phyloP scores from a whole-genome alignment of 2,888 invertebrate genomes.

The Troides helena region DNA sequence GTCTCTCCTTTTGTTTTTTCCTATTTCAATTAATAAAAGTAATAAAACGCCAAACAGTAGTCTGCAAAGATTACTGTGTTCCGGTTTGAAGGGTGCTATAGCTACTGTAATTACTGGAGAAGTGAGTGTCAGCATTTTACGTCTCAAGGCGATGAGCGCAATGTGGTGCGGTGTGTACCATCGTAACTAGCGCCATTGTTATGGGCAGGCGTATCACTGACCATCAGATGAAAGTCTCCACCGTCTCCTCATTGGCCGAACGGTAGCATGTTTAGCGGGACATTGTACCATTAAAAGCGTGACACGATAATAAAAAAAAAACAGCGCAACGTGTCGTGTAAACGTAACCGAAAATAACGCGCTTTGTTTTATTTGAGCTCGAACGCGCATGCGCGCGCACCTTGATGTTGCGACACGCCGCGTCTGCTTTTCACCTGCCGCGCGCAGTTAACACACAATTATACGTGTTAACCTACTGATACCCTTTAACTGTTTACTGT shows the following conservation, averaged over 20 bases:
- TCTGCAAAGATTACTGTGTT: too few relatives aligned
- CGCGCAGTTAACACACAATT: conserved; percentile 20
- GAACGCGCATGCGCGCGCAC: conserved; percentile 36
- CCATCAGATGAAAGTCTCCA: too few relatives aligned
- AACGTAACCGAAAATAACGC: conserved; percentile 31
- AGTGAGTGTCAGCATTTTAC: too few relatives aligned
- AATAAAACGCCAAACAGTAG: too few relatives aligned
- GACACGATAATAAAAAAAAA: conserved; percentile 60
- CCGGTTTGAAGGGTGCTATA: too few relatives aligned
- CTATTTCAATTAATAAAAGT: too few relatives aligned
- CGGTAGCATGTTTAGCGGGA: conserved; percentile 48
- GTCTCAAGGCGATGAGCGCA: too few relatives aligned
- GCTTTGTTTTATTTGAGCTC: conserved; percentile 33
- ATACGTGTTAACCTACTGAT: conserved; percentile 26
- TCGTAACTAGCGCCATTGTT: too few relatives aligned
- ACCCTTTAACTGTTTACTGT: conserved; percentile 24
- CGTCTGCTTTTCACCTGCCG: conserved; percentile 23
- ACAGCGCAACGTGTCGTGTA: conserved; percentile 53
- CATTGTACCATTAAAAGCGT: conserved; percentile 43
- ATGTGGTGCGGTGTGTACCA: too few relatives aligned
- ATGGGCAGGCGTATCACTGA: too few relatives aligned
- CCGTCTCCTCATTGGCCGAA: conserved; percentile 32
- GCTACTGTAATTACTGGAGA: too few relatives aligned
- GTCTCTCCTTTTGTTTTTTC: too few relatives aligned
- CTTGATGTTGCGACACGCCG: conserved; percentile 43